Evolutionary conservation across 1,140 invertebrate species (phyloP).

Genomic region (Nasonia longicornis): DNA sequence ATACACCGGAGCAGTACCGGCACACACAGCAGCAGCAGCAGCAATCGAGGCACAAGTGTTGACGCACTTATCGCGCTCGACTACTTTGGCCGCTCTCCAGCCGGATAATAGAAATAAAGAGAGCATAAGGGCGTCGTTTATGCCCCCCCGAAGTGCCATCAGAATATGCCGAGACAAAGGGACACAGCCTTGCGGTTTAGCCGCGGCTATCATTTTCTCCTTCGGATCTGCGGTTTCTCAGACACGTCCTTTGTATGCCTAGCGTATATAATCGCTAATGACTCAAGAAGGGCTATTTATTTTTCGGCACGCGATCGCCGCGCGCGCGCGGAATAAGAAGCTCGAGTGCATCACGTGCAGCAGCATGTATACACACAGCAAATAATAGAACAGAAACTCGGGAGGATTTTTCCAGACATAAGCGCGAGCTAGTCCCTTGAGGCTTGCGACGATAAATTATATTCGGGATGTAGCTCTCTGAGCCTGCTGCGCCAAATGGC

Average conservation of each 20-base stretch:
- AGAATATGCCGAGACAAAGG: slow-evolving; percentile 33
- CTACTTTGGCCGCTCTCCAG: slow-evolving; percentile 20
- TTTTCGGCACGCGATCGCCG: not conserved
- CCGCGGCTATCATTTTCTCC: slow-evolving; percentile 20
- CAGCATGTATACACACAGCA: not conserved
- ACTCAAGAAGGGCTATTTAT: not conserved
- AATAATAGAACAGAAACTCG: slow-evolving; percentile 32
- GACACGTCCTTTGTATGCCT: not conserved
- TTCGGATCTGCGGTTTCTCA: not conserved
- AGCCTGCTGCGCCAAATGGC: slow-evolving; percentile 57
- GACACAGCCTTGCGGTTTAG: slow-evolving; percentile 16
- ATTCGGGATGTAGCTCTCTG: slow-evolving; percentile 51
- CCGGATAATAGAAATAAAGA: slow-evolving; percentile 45
- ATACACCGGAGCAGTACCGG: not conserved
- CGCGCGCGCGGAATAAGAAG: not conserved
- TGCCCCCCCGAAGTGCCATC: slow-evolving; percentile 24
- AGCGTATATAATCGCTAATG: not conserved
- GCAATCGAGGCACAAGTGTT: slow-evolving; percentile 3
- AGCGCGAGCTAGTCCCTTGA: slow-evolving; percentile 31
- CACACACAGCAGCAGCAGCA: not conserved
- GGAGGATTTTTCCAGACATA: slow-evolving; percentile 16
- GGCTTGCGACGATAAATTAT: slow-evolving; percentile 60
- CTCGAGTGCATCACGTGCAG: not conserved
- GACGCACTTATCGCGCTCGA: slow-evolving; percentile 28
- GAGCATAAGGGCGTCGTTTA: slow-evolving; percentile 41